Base-by-base conservation (phyloP, 2,888 invertebrate genomes). In the Andrena dorsata region DNA sequence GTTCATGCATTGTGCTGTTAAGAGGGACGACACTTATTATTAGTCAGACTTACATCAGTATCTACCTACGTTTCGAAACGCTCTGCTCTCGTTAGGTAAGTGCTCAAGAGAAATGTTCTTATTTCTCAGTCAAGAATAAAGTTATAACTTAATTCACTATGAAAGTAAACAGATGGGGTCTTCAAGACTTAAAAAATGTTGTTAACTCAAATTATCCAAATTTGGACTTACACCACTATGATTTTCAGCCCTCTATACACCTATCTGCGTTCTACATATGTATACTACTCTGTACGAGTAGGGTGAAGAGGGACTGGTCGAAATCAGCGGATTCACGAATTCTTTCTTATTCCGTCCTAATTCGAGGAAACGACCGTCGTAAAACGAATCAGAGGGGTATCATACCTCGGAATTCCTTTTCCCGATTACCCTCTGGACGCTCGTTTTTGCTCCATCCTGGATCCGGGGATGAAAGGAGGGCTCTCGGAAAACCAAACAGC, bases 381-480 rank as follows among this genome's bases (percentile, higher is more conserved):
- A 91, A 92, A 92, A 91, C 88, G 92, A 91, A 92, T 92, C 91
- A 91, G 90, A 92, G 89, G 88, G 89, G 90, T 90, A 92, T 92
- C 90, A 92, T 92, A 88, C 88, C 86, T 83, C 81, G 88, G 80
- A 86, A 91, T 89, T 88, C 83, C 87, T 89, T 87, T 83, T 69
- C 81, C 82, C 82, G 86, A 75, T 83, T 84, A 76, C 86, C 80
- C 88, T 80, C 82, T 68, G 84, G 85, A 87, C 84, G 86, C 83
- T 89, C 87, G 84, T 89, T 90, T 83, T 82, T 80, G 84, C 79
- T 76, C 61, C 70, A 73, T 56, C 70, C n/a, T 41, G 58, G 20
- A 79, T 61, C 32, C 70, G 35, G n/a, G 69, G 70, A 76, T 83
- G 64, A 80, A 84, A 74, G 69, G 53, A 83, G 65, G 83, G 58